phyloP scores from a whole-genome alignment of 2,113 vertebrate genomes.

The Lasiurus borealis region DNA sequence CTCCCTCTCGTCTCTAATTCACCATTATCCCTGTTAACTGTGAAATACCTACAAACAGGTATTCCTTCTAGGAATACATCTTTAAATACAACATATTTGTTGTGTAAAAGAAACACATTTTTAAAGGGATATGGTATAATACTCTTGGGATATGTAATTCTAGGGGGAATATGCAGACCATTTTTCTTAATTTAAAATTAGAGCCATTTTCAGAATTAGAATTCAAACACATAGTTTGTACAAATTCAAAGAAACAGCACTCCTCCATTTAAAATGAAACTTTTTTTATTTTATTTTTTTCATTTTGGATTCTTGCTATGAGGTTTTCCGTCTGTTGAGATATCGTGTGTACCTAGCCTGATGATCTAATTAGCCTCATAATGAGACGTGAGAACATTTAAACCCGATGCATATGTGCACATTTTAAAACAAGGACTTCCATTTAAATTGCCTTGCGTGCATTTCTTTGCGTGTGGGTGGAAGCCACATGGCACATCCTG shows the following conservation, averaged over 20 bases:
- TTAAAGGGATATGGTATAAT: background rate
- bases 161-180: background rate
- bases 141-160: background rate
- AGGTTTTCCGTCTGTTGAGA: background rate
- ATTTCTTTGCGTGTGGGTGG: background rate
- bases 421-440: background rate
- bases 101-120: background rate
- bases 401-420: accelerated
- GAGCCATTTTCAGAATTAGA: background rate
- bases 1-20: background rate
- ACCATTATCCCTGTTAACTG: background rate
- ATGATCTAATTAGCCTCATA: background rate
- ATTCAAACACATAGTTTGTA: background rate
- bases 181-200: background rate
- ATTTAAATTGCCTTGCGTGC: background rate
- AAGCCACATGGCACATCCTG: background rate
- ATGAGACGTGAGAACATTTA: conserved; percentile 8
- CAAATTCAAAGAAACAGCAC: background rate
- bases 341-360: background rate
- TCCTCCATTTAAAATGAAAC: conserved; percentile 10
- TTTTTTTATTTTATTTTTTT: background rate
- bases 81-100: background rate
- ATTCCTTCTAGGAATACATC: background rate
- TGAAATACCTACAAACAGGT: background rate
- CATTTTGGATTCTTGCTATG: background rate